Base-by-base conservation (phyloP, 2,113 vertebrate species). In the Turdus rufiventris region DNA sequence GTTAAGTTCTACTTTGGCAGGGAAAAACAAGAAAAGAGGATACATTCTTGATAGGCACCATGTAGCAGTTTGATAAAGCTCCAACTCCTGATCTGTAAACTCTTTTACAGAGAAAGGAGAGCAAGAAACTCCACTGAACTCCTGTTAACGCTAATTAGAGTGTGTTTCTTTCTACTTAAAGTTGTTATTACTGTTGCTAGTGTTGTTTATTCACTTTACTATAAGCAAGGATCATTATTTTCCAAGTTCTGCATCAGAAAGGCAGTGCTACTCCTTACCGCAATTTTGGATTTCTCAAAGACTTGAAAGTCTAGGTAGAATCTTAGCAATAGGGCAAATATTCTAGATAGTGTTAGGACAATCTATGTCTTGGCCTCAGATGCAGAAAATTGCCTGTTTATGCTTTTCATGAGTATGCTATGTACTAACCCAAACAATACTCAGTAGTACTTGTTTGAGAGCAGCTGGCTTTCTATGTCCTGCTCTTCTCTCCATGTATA, bases 131-230 rank as follows among this genome's bases (percentile, higher is more conserved):
- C 68, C 43, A 81, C 47, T 70, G 72, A 89, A 86, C n/a, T 74
- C 40, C 36, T 71, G 21, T 78, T 96, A 92, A 87, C 43, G 50
- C 77, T 96, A 95, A 93, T 92, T 83, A 93, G 79, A 93, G 28
- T 20, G 18, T 72, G 19, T 82, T 68, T 85, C 62, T 68, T 85
- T 75, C 61, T 79, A 19, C 21, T 33, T 68, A 11, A 51, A 85
- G n/a, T 14, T 74, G 23, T 43, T 76, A 31, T 29, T 80, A 1
- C 38, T 61, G 14, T 62, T 72, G 40, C 21, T 92, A 20, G 54
- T 94, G 28, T 56, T 29, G 21, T 48, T 93, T 93, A 72, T 60
- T 88, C 47, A 72, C n/a, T 85, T 19, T 56, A 29, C 23, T 51
- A 29, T 50, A 85, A 78, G 51, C 19, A 75, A 54, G 10, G 24